Percentiles rank a stretch among this genome's conserved stretches.
Evolutionary conservation across 2,113 vertebrate genomes (phyloP).

Genomic region (Ictalurus furcatus): DNA sequence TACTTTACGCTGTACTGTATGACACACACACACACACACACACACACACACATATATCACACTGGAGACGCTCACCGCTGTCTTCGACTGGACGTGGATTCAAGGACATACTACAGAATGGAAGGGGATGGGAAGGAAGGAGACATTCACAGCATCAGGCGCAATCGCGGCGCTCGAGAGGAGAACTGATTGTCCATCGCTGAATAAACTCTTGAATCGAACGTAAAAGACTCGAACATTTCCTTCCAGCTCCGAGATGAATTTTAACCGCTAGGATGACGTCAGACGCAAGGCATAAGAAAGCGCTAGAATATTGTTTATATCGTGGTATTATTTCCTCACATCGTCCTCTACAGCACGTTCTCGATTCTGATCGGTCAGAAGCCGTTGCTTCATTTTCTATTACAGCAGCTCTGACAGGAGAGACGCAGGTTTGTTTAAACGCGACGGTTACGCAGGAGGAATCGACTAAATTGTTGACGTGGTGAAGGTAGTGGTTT

Average conservation of each 20-base stretch:
- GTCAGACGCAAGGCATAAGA: background rate
- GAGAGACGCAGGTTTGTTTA: background rate
- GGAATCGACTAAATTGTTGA: background rate
- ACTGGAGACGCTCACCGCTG: background rate
- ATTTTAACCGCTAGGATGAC: background rate
- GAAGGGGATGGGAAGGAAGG: background rate
- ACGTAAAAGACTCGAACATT: background rate
- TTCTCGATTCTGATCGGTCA: background rate
- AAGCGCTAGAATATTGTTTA: background rate
- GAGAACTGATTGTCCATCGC: background rate
- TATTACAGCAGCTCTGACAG: background rate
- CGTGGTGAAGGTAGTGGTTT: background rate
- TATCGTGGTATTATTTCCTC: no score
- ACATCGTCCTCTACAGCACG: background rate
- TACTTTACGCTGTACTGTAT: background rate
- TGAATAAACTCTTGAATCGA: background rate
- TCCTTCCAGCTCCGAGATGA: background rate
- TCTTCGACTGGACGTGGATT: background rate
- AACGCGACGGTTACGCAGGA: background rate
- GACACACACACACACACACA: background rate
- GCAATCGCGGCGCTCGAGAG: background rate
- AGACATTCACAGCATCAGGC: background rate
- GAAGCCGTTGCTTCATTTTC: background rate
- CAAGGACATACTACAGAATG: background rate
- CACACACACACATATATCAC: background rate